Evolutionary conservation across 2,888 invertebrate species (phyloP), one percentile per base, ranked within the genome.

Genomic region (Heteropelma amictum): DNA sequence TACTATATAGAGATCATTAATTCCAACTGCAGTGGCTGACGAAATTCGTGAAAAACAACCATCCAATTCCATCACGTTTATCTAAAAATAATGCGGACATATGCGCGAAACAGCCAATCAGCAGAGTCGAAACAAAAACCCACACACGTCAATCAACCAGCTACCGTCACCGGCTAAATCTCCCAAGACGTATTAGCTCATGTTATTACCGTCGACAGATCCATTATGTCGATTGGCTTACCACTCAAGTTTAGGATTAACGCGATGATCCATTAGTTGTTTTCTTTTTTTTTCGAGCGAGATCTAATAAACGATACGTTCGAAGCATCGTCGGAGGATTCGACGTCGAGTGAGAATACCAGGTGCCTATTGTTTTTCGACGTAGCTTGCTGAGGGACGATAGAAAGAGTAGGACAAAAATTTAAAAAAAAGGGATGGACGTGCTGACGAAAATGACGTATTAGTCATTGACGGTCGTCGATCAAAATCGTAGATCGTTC

Each of bases 391-490:
- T 28, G 53, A 35, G 47, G 14, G 1, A 40, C 19, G 47, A 63
- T 35, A 47, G 35, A 30, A 35, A 8, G 10, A 8, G 8, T 6
- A 19, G 33, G 61, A 49, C 45, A 58, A 17, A 40, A 64, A 23
- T 45, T 17, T n/a, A n/a, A n/a, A n/a, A n/a, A n/a, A n/a, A n/a
- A 28, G 12, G 61, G 61, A 49, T 53, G 19, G 51, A 69, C 40
- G 63, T 54, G n/a, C n/a, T 73, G 56, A 63, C 30, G 49, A 42
- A 67, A 58, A 71, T 63, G 71, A 75, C 61, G 84, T 85, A 87
- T 88, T 86, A 86, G 82, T 84, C 82, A 82, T 76, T 77, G 79
- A 65, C 71, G 81, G 83, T 85, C 85, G 83, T 86, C 87, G 84
- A 86, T 85, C 86, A 86, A 83, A 72, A 74, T 74, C 69, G 45